phyloP scores from a whole-genome alignment of 2,797 vertebrate genomes.

The Sternotherus odoratus region DNA sequence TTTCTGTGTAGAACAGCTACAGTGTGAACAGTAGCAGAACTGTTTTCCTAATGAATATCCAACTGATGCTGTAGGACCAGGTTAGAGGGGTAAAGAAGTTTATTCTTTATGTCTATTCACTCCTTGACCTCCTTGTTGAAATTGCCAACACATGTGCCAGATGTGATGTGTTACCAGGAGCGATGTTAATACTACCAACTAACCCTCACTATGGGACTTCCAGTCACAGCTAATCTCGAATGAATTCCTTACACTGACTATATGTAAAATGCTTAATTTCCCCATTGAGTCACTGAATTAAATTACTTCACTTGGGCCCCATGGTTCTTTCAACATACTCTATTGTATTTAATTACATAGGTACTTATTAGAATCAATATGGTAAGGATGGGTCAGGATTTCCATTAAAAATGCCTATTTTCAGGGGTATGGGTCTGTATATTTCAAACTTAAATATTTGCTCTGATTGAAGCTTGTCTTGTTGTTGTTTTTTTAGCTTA shows the following conservation, averaged over 20 bases:
- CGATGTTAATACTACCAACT: constrained; percentile 22
- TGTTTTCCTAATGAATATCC: neutral
- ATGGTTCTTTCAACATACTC: neutral
- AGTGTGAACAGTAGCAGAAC: neutral
- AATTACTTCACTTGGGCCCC: neutral
- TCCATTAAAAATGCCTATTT: neutral
- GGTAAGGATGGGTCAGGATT: rapidly evolving
- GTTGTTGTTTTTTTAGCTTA: neutral
- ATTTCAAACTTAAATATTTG: neutral
- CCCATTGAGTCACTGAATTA: neutral
- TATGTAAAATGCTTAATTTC: neutral
- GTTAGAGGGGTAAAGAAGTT: neutral
- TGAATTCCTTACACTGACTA: neutral
- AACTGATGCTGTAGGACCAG: neutral
- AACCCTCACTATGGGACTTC: neutral
- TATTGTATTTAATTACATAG: neutral
- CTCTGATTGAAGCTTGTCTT: neutral
- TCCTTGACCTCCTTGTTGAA: constrained; percentile 43
- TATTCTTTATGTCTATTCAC: neutral
- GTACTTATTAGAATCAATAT: neutral
- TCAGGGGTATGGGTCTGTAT: neutral
- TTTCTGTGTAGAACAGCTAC: neutral
- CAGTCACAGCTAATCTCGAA: constrained; percentile 1
- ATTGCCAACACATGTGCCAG: constrained; percentile 49
- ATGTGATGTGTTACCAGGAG: constrained; percentile 3